Base-by-base conservation (phyloP, 2,797 vertebrate genomes). In the Xyrichtys novacula region DNA sequence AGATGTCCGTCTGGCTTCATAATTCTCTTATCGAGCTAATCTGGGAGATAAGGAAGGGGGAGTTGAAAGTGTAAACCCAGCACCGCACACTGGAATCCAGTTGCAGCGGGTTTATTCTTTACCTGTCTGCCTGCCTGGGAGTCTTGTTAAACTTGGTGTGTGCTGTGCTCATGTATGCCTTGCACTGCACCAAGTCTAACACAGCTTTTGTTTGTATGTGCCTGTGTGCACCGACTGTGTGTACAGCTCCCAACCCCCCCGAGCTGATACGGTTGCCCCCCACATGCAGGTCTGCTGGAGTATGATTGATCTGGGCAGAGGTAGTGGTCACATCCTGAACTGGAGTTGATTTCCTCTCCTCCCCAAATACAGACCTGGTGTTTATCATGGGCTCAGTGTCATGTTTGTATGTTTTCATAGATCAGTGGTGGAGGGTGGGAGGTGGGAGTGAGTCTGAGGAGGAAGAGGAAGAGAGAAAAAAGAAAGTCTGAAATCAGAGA, bases 21-120 rank as follows among this genome's bases (percentile, higher is more conserved):
- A 94, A 94, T 93, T 94, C 93, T 90, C 92, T 94, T 95, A 95
- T 95, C 92, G 66, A 89, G 84, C 87, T 89, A 92, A 94, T 95
- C 94, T 92, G 86, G 23, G 69, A 92, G 94, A 94, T 94, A 94
- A 94, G 92, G 73, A 82, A 78, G 75, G 88, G 77, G 89, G 89
- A 92, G 90, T 80, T 93, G 92, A 94, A 94, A 94, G 94, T 94
- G 92, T 94, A 94, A 94, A 95, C 89, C 93, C 84, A 90, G 91
- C 86, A 88, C 91, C 53, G 65, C 59, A 77, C 78, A 58, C 74
- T 78, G 91, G 92, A 94, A 89, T 93, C 92, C 88, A 89, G 88
- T 92, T 86, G 89, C 91, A 91, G 81, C 32, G 52, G 68, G 60
- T 73, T 85, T 81, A 88, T 94, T 94, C 91, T 88, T 92, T 89